A percentile compares a stretch with the other conserved stretches of the same genome.
Evolutionary conservation across 1,140 invertebrate species (phyloP).

Genomic region (Doryteuthis pealeii): DNA sequence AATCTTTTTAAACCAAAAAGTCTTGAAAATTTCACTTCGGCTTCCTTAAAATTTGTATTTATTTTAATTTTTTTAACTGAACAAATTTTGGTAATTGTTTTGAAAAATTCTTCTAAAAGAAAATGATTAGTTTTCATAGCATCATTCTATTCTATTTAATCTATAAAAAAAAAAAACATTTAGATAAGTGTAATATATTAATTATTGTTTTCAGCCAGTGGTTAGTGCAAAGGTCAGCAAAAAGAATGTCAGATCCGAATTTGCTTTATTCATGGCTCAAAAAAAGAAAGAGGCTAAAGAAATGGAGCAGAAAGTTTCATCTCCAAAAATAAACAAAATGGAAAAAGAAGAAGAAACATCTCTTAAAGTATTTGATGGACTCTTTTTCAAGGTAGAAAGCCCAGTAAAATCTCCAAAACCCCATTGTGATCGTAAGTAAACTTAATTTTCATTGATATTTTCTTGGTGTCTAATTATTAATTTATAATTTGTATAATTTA

Average conservation of each 20-base stretch:
- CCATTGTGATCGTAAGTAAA: conserved; percentile 46
- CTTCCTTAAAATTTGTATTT: too few relatives aligned
- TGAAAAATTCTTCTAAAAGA: too few relatives aligned
- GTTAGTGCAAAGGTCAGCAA: conserved; percentile 29
- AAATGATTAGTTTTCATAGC: too few relatives aligned
- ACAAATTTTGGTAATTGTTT: too few relatives aligned
- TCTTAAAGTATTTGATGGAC: conserved; percentile 51
- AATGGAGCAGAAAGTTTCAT: too few relatives aligned
- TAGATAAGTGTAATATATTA: too few relatives aligned
- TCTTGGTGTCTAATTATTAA: conserved; percentile 5
- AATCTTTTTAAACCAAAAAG: too few relatives aligned
- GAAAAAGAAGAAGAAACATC: conserved; percentile 14
- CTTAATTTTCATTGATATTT: conserved; percentile 5
- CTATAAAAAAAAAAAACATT: too few relatives aligned
- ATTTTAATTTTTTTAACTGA: too few relatives aligned
- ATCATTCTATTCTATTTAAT: too few relatives aligned
- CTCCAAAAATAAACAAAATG: not conserved
- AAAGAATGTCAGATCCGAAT: conserved; percentile 47
- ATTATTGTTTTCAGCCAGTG: not conserved
- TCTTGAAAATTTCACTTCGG: too few relatives aligned
- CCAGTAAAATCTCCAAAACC: conserved; percentile 39
- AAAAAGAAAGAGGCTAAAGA: conserved; percentile 41
- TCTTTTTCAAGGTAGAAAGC: conserved; percentile 54
- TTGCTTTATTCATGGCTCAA: conserved; percentile 53
- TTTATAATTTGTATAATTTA: too few relatives aligned